These are phyloP conservation scores for Uromys caudimaculatus DNA, from an alignment of 2,797 vertebrate species.

Conservation along the genomic window DNA sequence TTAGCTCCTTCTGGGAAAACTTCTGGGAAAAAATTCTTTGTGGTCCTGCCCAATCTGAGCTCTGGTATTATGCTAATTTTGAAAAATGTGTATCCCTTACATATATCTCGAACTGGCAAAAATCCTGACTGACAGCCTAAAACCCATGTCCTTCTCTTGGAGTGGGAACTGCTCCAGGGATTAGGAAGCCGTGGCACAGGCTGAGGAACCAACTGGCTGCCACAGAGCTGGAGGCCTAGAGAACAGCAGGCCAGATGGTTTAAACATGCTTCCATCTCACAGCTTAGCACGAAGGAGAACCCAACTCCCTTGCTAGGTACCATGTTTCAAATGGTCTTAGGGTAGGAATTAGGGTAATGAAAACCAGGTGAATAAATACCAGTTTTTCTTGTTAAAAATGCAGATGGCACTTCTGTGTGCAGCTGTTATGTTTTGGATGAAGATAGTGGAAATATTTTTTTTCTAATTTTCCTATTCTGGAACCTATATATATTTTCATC, in stretches of 20 bases:
- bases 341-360: constrained; percentile 86
- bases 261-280: constrained; percentile 84
- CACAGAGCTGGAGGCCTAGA: constrained; percentile 83
- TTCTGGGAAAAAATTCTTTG: constrained; percentile 70
- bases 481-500: constrained; percentile 55
- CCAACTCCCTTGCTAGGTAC: constrained; percentile 84
- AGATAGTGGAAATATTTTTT: constrained; percentile 69
- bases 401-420: constrained; percentile 76
- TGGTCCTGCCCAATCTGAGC: constrained; percentile 74
- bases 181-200: constrained; percentile 84
- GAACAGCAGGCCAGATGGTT: constrained; percentile 86
- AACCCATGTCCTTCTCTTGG: constrained; percentile 77
- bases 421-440: constrained; percentile 75
- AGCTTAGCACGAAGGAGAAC: constrained; percentile 84
- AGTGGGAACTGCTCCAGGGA: constrained; percentile 84
- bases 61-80: constrained; percentile 77
- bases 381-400: constrained; percentile 78
- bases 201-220: constrained; percentile 82
- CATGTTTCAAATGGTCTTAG: constrained; percentile 84
- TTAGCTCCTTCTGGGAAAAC: constrained; percentile 79
- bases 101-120: constrained; percentile 85
- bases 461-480: constrained; percentile 47
- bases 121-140: constrained; percentile 85
- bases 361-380: constrained; percentile 81
- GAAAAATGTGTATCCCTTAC: constrained; percentile 68